Evolutionary conservation across 1,140 invertebrate genomes (phyloP).

Genomic region (Limonius californicus): DNA sequence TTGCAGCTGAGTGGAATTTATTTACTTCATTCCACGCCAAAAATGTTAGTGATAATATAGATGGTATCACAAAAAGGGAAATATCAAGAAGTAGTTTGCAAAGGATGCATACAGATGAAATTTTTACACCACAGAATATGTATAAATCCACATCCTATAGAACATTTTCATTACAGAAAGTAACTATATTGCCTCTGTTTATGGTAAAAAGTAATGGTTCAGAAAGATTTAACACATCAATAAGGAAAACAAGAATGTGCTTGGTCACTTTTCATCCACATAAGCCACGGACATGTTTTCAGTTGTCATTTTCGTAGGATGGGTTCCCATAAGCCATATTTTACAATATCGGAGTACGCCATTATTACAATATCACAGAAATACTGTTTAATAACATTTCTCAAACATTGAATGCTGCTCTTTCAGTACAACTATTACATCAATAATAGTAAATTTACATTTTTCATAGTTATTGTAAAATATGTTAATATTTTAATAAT

Average conservation of each 20-base stretch:
- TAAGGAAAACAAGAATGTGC: neutral
- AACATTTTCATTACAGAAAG: neutral
- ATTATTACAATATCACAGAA: neutral
- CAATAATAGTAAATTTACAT: too few relatives aligned
- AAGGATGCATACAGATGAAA: neutral
- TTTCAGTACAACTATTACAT: neutral
- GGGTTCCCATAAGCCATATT: neutral
- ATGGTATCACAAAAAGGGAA: neutral
- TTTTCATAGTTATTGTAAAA: too few relatives aligned
- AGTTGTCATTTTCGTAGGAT: neutral
- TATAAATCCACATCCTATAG: neutral
- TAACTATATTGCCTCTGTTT: neutral
- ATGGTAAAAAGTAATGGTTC: neutral
- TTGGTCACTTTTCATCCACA: neutral
- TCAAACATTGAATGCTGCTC: neutral
- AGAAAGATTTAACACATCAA: neutral
- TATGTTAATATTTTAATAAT: too few relatives aligned
- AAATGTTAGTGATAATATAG: neutral
- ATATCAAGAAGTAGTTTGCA: neutral
- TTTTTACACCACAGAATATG: neutral
- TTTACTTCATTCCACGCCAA: too few relatives aligned
- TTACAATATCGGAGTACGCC: neutral
- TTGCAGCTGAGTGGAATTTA: neutral
- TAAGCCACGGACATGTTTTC: neutral
- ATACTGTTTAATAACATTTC: neutral